Evolutionary conservation across 2,888 invertebrate genomes (phyloP).

Genomic region (Cancer borealis): DNA sequence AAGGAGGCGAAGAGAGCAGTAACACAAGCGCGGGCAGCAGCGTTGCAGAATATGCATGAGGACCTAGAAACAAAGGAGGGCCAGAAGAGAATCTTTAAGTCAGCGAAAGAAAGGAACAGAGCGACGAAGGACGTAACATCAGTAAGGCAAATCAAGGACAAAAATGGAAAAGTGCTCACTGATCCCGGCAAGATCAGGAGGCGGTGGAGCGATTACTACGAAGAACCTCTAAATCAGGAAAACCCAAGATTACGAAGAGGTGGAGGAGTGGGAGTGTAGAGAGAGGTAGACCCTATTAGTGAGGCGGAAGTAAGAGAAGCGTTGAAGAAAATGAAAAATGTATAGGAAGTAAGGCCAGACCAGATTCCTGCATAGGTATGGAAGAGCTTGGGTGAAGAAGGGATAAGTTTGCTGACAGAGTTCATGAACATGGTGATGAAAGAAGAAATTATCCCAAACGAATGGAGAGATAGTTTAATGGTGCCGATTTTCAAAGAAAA

Average conservation of each 20-base stretch:
- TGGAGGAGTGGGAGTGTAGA: too few relatives aligned
- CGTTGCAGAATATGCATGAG: constrained; percentile 42
- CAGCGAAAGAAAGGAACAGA: constrained; percentile 48
- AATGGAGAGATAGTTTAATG: constrained; percentile 44
- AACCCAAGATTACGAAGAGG: constrained; percentile 15
- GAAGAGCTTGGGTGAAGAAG: constrained; percentile 23
- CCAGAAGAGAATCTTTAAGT: background rate
- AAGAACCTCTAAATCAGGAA: constrained; percentile 18
- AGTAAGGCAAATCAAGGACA: constrained; percentile 41
- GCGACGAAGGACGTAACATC: constrained; percentile 42
- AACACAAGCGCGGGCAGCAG: background rate
- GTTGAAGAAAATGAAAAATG: background rate
- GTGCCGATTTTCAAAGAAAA: constrained; percentile 46
- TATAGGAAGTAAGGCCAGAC: background rate
- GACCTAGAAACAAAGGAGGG: constrained; percentile 51
- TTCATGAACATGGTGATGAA: constrained; percentile 18
- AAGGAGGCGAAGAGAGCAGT: background rate
- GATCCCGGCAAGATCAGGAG: constrained; percentile 36
- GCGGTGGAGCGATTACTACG: constrained; percentile 28
- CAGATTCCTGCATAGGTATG: too few relatives aligned
- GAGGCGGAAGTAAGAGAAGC: constrained; percentile 30
- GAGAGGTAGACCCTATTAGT: constrained; percentile 34
- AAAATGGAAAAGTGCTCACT: constrained; percentile 25
- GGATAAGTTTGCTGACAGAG: constrained; percentile 17
- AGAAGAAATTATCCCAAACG: constrained; percentile 26